Evolutionary conservation across 2,797 vertebrate genomes (phyloP).

Genomic region (Otolemur crassicaudatus): DNA sequence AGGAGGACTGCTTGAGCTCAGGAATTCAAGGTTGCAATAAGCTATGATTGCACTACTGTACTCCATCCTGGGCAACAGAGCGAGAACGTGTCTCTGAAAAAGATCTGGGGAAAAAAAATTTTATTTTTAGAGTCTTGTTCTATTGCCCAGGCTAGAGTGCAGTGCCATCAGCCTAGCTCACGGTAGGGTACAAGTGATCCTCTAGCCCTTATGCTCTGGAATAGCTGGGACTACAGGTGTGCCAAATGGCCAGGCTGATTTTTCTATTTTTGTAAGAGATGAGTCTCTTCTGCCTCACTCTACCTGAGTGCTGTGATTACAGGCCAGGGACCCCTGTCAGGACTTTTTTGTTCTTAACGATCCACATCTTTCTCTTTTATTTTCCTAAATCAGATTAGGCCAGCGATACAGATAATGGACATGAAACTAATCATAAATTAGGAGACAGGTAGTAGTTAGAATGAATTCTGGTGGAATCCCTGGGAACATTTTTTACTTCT

Average conservation of each 20-base stretch:
- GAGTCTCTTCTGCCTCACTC: no score
- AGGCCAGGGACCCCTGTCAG: no score
- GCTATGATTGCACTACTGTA: not conserved
- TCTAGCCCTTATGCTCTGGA: no score
- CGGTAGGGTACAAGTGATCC: no score
- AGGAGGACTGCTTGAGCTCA: not conserved
- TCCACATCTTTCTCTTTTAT: not conserved
- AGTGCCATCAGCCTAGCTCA: no score
- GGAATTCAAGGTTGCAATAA: not conserved
- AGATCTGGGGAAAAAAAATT: no score
- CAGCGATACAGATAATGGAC: not conserved
- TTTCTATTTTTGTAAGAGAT: no score
- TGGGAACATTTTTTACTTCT: not conserved
- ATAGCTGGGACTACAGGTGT: no score
- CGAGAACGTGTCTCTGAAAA: not conserved
- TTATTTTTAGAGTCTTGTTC: no score
- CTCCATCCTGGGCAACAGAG: not conserved
- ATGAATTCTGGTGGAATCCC: not conserved
- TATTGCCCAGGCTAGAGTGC: no score
- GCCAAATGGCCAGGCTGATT: no score
- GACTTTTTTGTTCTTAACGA: not conserved
- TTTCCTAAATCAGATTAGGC: not conserved
- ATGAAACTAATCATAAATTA: not conserved
- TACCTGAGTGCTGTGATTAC: no score
- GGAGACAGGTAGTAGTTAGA: not conserved